A percentile compares a stretch with the other conserved stretches of the same genome.
Conservation (phyloP, 2,797 vertebrate species). For the Rhyacichthys aspro region DNA sequence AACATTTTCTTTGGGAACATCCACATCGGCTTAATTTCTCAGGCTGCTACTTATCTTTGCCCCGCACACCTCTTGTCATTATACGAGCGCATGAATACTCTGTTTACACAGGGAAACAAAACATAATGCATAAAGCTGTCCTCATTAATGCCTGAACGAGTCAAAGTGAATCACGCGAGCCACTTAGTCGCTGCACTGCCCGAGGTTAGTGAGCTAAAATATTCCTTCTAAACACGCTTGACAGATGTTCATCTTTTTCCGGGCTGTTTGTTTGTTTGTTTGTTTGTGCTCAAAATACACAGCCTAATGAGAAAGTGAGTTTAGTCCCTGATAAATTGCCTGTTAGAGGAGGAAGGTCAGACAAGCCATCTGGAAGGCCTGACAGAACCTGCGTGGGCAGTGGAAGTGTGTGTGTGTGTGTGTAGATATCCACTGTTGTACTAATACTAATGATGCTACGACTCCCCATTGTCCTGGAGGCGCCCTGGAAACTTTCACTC, state of each 20-base stretch:
- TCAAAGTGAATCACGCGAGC: constrained; percentile 15
- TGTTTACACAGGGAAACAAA: constrained; percentile 16
- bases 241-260: constrained; percentile 24
- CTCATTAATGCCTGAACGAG: constrained; percentile 33
- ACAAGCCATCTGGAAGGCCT: constrained; percentile 51
- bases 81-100: constrained; percentile 8
- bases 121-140: constrained; percentile 17
- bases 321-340: constrained; percentile 45
- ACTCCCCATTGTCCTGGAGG: constrained; percentile 1
- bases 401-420: constrained; percentile 3
- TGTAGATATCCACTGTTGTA: not conserved
- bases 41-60: constrained; percentile 9
- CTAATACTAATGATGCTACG: constrained; percentile 14
- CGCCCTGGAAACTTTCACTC: constrained; percentile 8
- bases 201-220: constrained; percentile 5
- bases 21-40: constrained; percentile 1
- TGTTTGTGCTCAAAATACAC: constrained; percentile 31
- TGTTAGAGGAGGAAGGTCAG: constrained; percentile 59
- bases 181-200: constrained; percentile 3
- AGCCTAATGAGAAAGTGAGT: constrained; percentile 54
- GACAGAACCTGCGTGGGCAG: constrained; percentile 22
- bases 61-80: constrained; percentile 19
- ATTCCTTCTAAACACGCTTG: constrained; percentile 26
- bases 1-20: not conserved
- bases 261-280: constrained; percentile 13